Conservation (phyloP, 2,113 vertebrate genomes). For the Poecile atricapillus region DNA sequence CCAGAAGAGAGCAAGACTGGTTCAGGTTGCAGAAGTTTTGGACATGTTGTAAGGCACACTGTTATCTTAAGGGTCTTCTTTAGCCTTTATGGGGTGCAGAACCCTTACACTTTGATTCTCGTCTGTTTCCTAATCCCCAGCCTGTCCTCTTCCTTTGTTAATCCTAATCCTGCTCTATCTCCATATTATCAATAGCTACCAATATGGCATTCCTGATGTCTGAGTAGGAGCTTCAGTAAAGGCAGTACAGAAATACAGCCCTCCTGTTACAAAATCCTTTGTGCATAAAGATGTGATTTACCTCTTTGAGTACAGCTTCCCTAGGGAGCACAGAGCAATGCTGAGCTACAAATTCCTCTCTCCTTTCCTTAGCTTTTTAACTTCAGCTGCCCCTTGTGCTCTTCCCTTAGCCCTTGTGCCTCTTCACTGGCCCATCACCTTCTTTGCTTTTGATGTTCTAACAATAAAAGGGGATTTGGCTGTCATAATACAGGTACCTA, state of each 20-base stretch:
- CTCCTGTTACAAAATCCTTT: background rate
- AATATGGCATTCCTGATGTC: background rate
- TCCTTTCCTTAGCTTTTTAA: background rate
- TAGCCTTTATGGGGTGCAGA: background rate
- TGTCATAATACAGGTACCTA: background rate
- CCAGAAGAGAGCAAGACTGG: background rate
- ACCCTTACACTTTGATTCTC: background rate
- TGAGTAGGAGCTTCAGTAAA: background rate
- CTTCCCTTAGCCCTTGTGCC: background rate
- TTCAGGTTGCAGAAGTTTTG: background rate
- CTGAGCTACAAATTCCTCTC: background rate
- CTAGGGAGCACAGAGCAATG: background rate
- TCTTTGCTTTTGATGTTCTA: background rate
- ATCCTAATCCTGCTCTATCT: background rate
- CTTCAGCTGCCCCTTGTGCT: background rate
- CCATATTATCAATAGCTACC: background rate
- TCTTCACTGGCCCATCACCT: background rate
- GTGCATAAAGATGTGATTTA: background rate
- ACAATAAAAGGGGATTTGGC: background rate
- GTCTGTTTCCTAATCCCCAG: background rate
- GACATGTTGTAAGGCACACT: background rate
- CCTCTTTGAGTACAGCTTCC: background rate
- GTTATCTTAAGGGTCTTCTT: background rate
- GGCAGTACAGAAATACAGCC: background rate
- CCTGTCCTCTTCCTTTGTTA: background rate